Base-by-base conservation (phyloP, 2,888 invertebrate species). In the Erebia epiphron region DNA sequence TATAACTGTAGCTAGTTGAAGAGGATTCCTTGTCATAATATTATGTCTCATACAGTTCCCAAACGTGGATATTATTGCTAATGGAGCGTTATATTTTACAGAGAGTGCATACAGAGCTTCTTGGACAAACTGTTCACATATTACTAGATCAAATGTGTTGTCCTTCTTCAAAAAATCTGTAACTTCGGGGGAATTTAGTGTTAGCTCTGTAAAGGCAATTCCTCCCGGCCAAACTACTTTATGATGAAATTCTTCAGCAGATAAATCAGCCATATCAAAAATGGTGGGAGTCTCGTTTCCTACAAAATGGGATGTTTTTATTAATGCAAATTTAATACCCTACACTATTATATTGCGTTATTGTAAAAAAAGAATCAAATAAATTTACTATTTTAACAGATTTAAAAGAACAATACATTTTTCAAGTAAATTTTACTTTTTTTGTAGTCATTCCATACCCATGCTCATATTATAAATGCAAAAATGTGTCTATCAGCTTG, bases 51-150 rank as follows among this genome's bases (percentile, higher is more conserved):
- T 90, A 67, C 89, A 90, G 71, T 89, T 91, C 8, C 92, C 91
- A 71, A 78, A 90, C 0, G 92, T 90, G 1, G 90, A 90, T 0
- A 90, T 82, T 43, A 91, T 73, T 0, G 83, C 84, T 65, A 92
- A 78, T 10, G 92, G 92, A 14, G 90, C 81, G 2, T 89, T 84
- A 74, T 91, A 91, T 77, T 93, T 91, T 69, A 91, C 82, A 1
- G 93, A 89, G 13, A 94, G 76, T 13, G 86, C 81, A 69, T 88
- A 83, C 4, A 88, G 77, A 1, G 93, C 89, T 79, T 94, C 93
- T 81, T 87, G 88, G 73, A 86, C 91, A 74, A 94, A 94, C 62
- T 90, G 87, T 77, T 93, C 93, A n/a, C 84, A 79, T 3, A 94
- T 85, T 1, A 94, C 86, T 13, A 94, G 75, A 75, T 94, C 94